Evolutionary conservation across 2,797 vertebrate genomes (phyloP).

Genomic region (Argyrosomus regius): DNA sequence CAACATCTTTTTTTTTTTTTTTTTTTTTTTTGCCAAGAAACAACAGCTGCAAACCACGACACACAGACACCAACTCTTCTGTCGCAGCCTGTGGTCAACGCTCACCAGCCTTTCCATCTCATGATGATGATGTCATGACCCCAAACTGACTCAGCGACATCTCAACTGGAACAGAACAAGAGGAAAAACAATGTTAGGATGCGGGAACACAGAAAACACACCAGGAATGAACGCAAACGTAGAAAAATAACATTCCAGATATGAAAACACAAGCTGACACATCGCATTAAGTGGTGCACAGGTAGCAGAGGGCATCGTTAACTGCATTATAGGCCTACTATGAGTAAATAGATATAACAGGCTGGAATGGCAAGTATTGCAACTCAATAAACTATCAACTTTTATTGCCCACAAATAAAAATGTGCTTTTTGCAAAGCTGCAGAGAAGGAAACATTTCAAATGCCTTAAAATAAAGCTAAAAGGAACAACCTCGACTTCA

Average conservation of each 20-base stretch:
- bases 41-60: conserved; percentile 49
- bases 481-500: not conserved
- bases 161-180: conserved; percentile 51
- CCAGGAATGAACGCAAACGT: not conserved
- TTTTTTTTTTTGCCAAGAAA: conserved; percentile 27
- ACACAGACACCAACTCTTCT: conserved; percentile 42
- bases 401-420: conserved; percentile 34
- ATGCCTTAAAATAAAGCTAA: not conserved
- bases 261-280: not conserved
- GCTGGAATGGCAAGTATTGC: not conserved
- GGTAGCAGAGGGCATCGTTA: not conserved
- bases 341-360: conserved; percentile 17
- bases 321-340: conserved; percentile 1
- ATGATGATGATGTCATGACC: conserved; percentile 67
- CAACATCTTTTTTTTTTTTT: conserved; percentile 2
- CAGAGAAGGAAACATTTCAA: conserved; percentile 8
- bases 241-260: not conserved
- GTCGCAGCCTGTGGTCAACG: conserved; percentile 52
- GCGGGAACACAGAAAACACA: not conserved
- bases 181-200: conserved; percentile 47
- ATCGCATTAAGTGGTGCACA: not conserved
- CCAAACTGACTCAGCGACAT: conserved; percentile 58
- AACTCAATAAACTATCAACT: conserved; percentile 2
- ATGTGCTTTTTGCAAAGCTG: not conserved
- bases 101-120: conserved; percentile 46